phyloP scores from a whole-genome alignment of 2,797 vertebrate genomes.

The Manis pentadactyla region DNA sequence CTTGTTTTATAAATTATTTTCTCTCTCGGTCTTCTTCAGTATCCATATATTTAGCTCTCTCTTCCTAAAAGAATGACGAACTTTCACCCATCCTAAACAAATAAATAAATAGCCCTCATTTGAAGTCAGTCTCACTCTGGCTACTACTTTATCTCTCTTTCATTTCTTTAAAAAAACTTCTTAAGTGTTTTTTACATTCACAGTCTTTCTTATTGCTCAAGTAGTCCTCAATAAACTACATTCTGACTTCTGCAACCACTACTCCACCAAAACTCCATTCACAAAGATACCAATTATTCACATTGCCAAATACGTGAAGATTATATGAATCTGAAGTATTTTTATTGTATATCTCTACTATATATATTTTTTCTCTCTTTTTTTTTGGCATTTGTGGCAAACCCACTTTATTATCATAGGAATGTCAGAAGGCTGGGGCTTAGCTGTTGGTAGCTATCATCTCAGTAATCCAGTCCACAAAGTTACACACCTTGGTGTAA shows the following conservation, averaged over 20 bases:
- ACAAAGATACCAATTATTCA: neutral
- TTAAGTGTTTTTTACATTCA: neutral
- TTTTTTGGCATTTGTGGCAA: neutral
- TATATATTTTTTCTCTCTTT: too few species aligned
- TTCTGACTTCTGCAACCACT: neutral
- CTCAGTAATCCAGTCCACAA: constrained; percentile 71
- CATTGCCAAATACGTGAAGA: neutral
- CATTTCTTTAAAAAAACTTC: neutral
- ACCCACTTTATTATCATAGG: constrained; percentile 51
- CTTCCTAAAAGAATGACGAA: neutral
- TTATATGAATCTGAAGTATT: neutral
- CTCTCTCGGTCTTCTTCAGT: neutral
- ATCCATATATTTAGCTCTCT: neutral
- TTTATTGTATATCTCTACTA: neutral
- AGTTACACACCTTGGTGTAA: constrained; percentile 88
- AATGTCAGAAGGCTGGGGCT: neutral
- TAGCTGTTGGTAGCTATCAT: constrained; percentile 76
- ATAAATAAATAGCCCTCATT: neutral
- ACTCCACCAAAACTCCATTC: neutral
- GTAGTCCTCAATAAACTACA: neutral
- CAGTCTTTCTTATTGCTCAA: too few species aligned
- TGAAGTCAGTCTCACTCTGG: neutral
- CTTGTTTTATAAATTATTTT: neutral
- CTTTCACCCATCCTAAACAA: neutral
- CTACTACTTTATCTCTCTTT: neutral